Evolutionary conservation across 2,888 invertebrate genomes (phyloP).

Genomic region (Thera obeliscata): DNA sequence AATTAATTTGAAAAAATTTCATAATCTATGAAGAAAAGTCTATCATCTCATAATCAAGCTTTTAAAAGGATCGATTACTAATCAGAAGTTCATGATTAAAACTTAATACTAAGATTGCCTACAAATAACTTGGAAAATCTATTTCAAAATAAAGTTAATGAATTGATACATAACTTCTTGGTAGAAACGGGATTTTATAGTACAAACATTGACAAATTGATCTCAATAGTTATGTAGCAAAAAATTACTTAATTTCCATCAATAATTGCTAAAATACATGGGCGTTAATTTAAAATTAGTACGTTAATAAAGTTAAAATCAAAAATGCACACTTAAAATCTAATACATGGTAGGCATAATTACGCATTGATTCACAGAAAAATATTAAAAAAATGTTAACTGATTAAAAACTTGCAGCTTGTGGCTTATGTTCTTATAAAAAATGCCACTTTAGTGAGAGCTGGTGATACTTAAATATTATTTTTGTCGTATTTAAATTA

Average conservation of each 20-base stretch:
- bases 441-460: conserved; percentile 42
- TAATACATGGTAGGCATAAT: conserved; percentile 61
- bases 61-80: conserved; percentile 69
- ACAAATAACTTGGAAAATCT: conserved; percentile 22
- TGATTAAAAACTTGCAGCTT: conserved; percentile 73
- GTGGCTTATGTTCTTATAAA: conserved; percentile 38
- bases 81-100: conserved; percentile 83
- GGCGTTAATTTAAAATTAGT: conserved; percentile 73
- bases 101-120: conserved; percentile 41
- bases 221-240: conserved; percentile 72
- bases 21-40: conserved; percentile 63
- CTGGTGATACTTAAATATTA: conserved; percentile 45
- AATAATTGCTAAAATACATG: conserved; percentile 53
- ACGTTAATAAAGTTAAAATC: conserved; percentile 83
- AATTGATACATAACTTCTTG: conserved; percentile 73
- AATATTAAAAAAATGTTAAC: conserved; percentile 69
- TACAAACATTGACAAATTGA: conserved; percentile 31
- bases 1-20: conserved; percentile 55
- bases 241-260: conserved; percentile 51
- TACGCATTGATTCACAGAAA: conserved; percentile 61
- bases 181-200: conserved; percentile 41
- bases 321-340: conserved; percentile 72
- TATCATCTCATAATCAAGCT: conserved; percentile 73
- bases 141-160: conserved; percentile 52
- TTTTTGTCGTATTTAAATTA: conserved; percentile 71